These are phyloP conservation scores for Prunella himalayana DNA, from an alignment of 2,113 vertebrate genomes.

Conservation along the genomic window DNA sequence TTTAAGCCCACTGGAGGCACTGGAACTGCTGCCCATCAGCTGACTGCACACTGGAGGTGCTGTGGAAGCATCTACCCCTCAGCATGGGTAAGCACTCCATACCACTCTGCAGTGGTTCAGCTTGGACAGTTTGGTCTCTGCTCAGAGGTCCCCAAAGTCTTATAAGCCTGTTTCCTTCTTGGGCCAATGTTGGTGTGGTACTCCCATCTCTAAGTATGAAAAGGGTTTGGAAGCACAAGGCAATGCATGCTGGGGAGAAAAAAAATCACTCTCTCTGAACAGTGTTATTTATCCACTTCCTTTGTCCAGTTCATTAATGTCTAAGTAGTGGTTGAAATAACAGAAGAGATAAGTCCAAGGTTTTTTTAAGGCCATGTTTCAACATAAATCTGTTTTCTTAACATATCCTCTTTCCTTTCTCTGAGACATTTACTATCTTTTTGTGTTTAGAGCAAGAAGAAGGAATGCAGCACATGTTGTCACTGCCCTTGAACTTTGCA, in stretches of 20 bases:
- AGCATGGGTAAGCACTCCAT: neutral
- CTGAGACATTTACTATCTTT: conserved; percentile 39
- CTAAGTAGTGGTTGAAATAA: conserved; percentile 29
- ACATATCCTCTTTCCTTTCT: conserved; percentile 43
- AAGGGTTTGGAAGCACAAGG: neutral
- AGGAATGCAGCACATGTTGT: neutral
- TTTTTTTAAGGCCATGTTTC: conserved; percentile 4
- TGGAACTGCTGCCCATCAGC: neutral
- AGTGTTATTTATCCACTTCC: neutral
- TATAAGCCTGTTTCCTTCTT: neutral
- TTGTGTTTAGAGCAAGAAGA: neutral
- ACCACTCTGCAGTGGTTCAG: neutral
- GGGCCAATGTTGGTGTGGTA: neutral
- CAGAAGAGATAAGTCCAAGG: neutral
- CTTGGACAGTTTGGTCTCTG: neutral
- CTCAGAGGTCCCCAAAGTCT: too few species aligned
- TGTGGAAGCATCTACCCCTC: neutral
- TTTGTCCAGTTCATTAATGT: conserved; percentile 12
- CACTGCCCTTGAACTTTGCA: conserved; percentile 38
- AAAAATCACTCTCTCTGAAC: neutral
- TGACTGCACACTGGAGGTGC: neutral
- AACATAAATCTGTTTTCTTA: conserved; percentile 30
- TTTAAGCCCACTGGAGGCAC: neutral
- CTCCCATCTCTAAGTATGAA: neutral
- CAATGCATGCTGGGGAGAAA: neutral